These are phyloP conservation scores for Brachyhypopomus gauderio DNA, from an alignment of 2,113 vertebrate genomes.

Conservation along the genomic window DNA sequence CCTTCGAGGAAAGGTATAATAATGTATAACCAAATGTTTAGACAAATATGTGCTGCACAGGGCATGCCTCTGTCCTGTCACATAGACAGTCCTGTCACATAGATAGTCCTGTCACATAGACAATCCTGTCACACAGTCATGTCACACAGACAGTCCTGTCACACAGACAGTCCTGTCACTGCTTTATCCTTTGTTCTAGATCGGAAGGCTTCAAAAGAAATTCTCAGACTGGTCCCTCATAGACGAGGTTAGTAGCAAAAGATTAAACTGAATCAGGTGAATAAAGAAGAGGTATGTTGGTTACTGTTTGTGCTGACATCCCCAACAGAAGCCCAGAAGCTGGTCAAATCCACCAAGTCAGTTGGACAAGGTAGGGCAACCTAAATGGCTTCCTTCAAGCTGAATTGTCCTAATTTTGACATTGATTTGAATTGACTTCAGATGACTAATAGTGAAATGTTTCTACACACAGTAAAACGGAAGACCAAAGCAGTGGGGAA, in stretches of 20 bases:
- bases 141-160: not conserved
- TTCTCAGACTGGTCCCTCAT: not conserved
- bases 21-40: not conserved
- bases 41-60: not conserved
- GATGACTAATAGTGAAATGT: not conserved
- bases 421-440: not conserved
- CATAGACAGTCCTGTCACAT: not conserved
- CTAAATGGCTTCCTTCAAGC: not conserved
- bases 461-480: conserved; percentile 51
- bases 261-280: not conserved
- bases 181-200: not conserved
- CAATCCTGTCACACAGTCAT: not conserved
- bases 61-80: not conserved
- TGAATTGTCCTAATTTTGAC: not conserved
- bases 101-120: not conserved
- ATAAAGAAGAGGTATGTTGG: not conserved
- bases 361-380: conserved; percentile 55
- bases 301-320: not conserved
- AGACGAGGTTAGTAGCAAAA: conserved; percentile 39
- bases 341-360: conserved; percentile 51
- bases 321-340: conserved; percentile 25
- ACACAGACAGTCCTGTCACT: not conserved
- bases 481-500: conserved; percentile 40
- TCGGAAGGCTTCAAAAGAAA: conserved; percentile 20
- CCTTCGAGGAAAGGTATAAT: conserved; percentile 34